Conservation (phyloP, 2,113 vertebrate species). For the Protobothrops mucrosquamatus region DNA sequence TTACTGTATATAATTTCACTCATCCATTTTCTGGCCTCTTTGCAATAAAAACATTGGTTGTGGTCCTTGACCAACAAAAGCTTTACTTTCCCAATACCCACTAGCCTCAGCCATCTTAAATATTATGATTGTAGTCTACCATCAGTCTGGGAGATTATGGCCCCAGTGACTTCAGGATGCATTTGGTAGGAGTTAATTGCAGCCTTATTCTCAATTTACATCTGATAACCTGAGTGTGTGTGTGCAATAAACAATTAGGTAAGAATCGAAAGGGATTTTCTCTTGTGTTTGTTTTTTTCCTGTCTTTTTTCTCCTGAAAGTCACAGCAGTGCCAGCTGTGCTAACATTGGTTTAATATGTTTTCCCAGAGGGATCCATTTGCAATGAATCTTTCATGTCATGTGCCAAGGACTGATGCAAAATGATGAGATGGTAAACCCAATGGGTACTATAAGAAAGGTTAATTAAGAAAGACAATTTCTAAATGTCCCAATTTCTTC, state of each 20-base stretch:
- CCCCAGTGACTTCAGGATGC: not conserved
- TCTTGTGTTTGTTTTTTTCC: not conserved
- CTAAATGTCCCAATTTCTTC: constrained; percentile 1
- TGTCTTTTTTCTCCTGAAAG: not conserved
- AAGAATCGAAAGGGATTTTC: not conserved
- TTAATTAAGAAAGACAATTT: constrained; percentile 12
- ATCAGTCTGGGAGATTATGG: not conserved
- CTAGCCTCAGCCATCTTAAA: not conserved
- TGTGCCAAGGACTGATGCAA: not conserved
- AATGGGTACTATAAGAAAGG: not conserved
- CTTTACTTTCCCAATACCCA: not conserved
- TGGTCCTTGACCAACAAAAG: not conserved
- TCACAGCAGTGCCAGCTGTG: not conserved
- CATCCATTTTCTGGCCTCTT: not conserved
- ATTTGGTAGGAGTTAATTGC: not conserved
- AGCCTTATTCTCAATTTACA: not conserved
- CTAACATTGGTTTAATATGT: not conserved
- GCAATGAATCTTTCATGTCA: not conserved
- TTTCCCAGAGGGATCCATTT: not conserved
- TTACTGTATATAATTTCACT: not conserved
- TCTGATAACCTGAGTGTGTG: not conserved
- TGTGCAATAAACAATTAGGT: not conserved
- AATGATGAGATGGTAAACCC: not conserved
- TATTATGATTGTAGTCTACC: not conserved
- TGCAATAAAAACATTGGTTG: not conserved